phyloP scores from a whole-genome alignment of 1,140 invertebrate genomes.

The Tenebrio molitor region DNA sequence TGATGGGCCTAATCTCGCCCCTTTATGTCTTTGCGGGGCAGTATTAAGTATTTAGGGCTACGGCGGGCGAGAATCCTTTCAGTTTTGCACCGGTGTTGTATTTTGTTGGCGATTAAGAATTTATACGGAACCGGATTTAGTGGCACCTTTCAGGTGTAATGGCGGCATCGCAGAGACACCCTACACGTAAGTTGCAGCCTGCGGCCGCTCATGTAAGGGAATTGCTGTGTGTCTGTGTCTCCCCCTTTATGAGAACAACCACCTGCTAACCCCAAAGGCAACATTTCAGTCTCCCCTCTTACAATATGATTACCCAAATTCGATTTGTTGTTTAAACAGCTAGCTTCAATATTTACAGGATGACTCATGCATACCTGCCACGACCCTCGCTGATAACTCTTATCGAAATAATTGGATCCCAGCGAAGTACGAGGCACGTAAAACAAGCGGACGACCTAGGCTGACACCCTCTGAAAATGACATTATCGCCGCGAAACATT shows the following conservation, averaged over 20 bases:
- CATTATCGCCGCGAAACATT: too few species aligned
- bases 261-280: constrained; percentile 38
- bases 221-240: constrained; percentile 27
- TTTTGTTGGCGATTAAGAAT: constrained; percentile 10
- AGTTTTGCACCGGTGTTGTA: background rate
- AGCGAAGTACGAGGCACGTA: background rate
- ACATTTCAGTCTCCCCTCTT: constrained; percentile 25
- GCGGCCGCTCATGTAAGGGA: constrained; percentile 16
- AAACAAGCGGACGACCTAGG: too few species aligned
- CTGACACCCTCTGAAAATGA: too few species aligned
- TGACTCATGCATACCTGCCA: constrained; percentile 35
- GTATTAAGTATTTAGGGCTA: constrained; percentile 15
- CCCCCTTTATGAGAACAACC: constrained; percentile 38
- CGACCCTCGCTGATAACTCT: constrained; percentile 26
- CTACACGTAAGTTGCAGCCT: constrained; percentile 15
- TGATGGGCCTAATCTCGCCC: constrained; percentile 4
- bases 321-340: constrained; percentile 40
- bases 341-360: constrained; percentile 32
- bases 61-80: background rate
- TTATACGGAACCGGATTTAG: constrained; percentile 24
- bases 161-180: constrained; percentile 4
- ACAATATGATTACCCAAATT: constrained; percentile 40
- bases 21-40: constrained; percentile 3
- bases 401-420: constrained; percentile 16
- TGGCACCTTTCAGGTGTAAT: constrained; percentile 33